Conservation (phyloP, 2,888 invertebrate species). For the Frankliniella fusca region DNA sequence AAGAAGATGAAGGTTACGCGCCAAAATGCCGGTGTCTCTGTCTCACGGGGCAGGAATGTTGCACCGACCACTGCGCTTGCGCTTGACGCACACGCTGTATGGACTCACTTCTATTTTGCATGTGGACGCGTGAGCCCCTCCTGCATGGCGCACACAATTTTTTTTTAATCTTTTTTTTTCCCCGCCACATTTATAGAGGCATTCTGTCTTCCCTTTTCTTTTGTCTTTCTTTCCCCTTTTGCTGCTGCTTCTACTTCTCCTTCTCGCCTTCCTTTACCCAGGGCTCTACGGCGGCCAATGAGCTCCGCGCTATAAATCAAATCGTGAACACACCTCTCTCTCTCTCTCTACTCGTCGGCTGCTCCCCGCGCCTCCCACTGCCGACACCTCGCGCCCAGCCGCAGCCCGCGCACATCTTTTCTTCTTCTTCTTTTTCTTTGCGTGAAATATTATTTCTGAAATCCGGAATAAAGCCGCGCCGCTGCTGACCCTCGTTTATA, state of each 20-base stretch:
- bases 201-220: background rate
- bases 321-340: conserved; percentile 19
- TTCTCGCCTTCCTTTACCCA: background rate
- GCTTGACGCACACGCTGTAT: too few relatives aligned
- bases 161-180: background rate
- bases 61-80: too few relatives aligned
- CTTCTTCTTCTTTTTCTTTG: conserved; percentile 2
- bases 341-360: background rate
- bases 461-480: conserved; percentile 21
- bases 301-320: conserved; percentile 7
- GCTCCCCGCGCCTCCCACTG: background rate
- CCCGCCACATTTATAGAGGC: background rate
- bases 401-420: background rate
- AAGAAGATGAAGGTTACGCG: too few relatives aligned
- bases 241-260: background rate
- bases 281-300: background rate
- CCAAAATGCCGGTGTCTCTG: too few relatives aligned
- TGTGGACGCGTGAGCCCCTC: too few relatives aligned
- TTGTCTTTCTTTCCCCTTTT: background rate
- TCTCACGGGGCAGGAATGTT: too few relatives aligned
- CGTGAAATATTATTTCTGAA: conserved; percentile 25
- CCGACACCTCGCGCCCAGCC: too few relatives aligned
- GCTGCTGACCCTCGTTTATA: conserved; percentile 11
- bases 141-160: background rate
- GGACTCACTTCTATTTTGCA: too few relatives aligned